phyloP scores from a whole-genome alignment of 2,888 invertebrate species.

The Orthosia cruda region DNA sequence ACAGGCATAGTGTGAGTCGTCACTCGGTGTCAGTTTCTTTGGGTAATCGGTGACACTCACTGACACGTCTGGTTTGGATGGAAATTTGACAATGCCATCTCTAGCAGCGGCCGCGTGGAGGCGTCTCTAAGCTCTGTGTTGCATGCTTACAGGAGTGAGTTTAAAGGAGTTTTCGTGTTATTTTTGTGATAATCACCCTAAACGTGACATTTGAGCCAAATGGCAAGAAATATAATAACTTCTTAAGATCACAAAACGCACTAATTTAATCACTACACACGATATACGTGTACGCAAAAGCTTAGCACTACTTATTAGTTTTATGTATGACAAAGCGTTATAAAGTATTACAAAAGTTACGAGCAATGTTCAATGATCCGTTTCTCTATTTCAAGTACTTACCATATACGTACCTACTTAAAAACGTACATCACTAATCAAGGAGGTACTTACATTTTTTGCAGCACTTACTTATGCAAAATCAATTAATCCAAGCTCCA shows the following conservation, averaged over 20 bases:
- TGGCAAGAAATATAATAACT: not conserved
- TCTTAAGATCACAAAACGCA: not conserved
- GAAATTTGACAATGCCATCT: not conserved
- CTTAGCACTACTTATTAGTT: not conserved
- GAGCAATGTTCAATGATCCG: not conserved
- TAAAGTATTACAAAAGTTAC: not conserved
- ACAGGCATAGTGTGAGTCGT: no score
- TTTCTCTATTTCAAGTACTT: not conserved
- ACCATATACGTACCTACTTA: not conserved
- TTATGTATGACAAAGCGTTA: not conserved
- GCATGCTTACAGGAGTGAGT: not conserved
- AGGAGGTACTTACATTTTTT: not conserved
- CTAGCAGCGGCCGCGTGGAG: not conserved
- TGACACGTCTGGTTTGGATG: no score
- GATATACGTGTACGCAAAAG: not conserved
- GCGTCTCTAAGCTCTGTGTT: not conserved
- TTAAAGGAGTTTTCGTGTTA: not conserved
- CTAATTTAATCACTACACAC: not conserved
- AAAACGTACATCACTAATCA: not conserved
- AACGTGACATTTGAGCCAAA: not conserved
- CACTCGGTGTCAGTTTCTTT: no score
- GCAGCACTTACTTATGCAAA: not conserved
- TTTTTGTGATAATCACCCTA: slow-evolving; percentile 16
- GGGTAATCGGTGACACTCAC: no score
- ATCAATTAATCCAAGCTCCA: not conserved